phyloP scores from a whole-genome alignment of 2,888 invertebrate genomes.

The Alentia gelatinosa region DNA sequence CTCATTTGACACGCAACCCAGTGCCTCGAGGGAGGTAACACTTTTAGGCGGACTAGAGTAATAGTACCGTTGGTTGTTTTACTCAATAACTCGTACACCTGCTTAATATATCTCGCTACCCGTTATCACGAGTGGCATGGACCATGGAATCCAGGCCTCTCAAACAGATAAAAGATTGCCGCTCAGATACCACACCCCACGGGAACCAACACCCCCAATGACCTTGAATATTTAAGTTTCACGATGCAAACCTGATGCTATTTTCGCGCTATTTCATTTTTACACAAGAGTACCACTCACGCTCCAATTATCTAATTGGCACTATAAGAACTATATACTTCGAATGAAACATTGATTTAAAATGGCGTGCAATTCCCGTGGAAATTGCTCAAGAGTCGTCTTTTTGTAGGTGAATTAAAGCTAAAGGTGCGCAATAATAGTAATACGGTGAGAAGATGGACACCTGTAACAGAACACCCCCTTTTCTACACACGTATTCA shows the following conservation, averaged over 20 bases:
- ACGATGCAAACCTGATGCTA: too few species aligned
- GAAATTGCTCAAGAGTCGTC: too few species aligned
- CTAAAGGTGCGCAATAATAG: too few species aligned
- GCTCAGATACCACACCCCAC: not conserved
- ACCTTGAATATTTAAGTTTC: conserved; percentile 27
- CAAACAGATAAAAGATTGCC: conserved; percentile 34
- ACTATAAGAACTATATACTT: too few species aligned
- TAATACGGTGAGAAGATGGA: not conserved
- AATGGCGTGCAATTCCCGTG: too few species aligned
- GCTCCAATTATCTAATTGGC: too few species aligned
- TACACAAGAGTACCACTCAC: too few species aligned
- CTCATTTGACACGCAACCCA: not conserved
- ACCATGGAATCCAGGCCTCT: conserved; percentile 5
- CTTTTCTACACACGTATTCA: not conserved
- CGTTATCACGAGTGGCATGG: not conserved
- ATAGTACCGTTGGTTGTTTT: not conserved
- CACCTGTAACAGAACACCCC: not conserved
- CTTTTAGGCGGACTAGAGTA: too few species aligned
- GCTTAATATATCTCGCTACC: not conserved
- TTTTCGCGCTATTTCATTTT: too few species aligned
- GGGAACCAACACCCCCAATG: not conserved
- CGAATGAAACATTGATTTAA: too few species aligned
- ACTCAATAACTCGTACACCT: not conserved
- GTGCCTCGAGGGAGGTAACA: not conserved
- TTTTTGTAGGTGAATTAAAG: too few species aligned